Evolutionary conservation across 2,888 invertebrate species (phyloP).

Genomic region (Syrphus vitripennis): DNA sequence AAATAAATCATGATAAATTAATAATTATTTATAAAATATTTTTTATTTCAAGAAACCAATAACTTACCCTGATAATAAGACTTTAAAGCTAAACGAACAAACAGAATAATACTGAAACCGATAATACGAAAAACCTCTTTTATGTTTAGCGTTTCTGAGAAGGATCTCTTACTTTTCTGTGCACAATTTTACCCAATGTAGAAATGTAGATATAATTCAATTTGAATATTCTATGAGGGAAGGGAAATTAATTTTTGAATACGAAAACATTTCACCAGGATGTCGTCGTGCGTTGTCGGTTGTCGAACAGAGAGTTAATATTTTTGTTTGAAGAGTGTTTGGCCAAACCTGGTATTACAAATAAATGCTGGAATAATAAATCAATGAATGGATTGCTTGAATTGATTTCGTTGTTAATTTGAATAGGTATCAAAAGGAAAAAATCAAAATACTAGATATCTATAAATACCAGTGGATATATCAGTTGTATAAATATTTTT

Average conservation of each 20-base stretch:
- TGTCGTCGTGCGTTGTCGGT: conserved; percentile 12
- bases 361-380: not conserved
- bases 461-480: too few species aligned
- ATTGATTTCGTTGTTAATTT: too few species aligned
- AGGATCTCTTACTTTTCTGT: not conserved
- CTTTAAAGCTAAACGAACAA: not conserved
- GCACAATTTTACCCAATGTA: too few species aligned
- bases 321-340: not conserved
- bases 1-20: too few species aligned
- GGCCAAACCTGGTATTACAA: conserved; percentile 9
- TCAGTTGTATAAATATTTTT: too few species aligned
- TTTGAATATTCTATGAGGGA: conserved; percentile 56
- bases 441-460: too few species aligned
- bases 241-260: conserved; percentile 64
- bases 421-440: too few species aligned
- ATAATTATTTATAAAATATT: too few species aligned
- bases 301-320: not conserved
- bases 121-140: not conserved
- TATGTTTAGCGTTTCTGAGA: not conserved
- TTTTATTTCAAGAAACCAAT: not conserved
- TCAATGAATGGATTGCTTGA: too few species aligned
- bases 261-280: conserved; percentile 33
- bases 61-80: not conserved
- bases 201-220: conserved; percentile 46
- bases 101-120: not conserved